Conservation (phyloP, 2,113 vertebrate species). For the Lynx canadensis region DNA sequence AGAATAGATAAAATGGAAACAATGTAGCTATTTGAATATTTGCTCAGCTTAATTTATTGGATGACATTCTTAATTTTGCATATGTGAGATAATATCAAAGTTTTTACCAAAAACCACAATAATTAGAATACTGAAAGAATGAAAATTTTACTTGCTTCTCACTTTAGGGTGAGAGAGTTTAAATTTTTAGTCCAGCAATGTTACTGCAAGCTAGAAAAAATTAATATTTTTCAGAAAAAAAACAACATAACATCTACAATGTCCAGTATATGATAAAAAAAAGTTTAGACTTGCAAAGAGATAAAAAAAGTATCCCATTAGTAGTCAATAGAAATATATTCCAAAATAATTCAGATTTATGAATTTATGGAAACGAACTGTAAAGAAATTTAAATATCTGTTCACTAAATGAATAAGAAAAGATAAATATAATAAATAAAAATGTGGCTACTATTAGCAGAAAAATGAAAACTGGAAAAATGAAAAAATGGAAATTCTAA, state of each 20-base stretch:
- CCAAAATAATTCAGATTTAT: neutral
- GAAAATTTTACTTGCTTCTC: neutral
- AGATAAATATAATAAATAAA: neutral
- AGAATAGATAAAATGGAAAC: neutral
- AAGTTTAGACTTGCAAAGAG: neutral
- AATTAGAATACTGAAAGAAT: neutral
- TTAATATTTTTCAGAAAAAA: neutral
- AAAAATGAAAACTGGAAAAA: neutral
- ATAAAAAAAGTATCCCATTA: no score
- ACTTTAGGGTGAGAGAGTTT: neutral
- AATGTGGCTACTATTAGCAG: neutral
- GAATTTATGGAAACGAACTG: neutral
- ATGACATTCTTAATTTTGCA: neutral
- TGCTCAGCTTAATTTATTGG: neutral
- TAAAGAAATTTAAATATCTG: neutral
- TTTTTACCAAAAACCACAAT: neutral
- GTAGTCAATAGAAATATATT: neutral
- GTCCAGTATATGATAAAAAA: neutral
- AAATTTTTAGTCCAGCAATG: neutral
- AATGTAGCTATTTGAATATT: neutral
- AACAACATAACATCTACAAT: neutral
- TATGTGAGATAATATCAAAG: neutral
- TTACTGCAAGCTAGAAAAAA: neutral
- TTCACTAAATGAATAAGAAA: neutral
- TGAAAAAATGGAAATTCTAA: neutral